phyloP scores from a whole-genome alignment of 2,113 vertebrate species.

The Protomyctophum bolini region DNA sequence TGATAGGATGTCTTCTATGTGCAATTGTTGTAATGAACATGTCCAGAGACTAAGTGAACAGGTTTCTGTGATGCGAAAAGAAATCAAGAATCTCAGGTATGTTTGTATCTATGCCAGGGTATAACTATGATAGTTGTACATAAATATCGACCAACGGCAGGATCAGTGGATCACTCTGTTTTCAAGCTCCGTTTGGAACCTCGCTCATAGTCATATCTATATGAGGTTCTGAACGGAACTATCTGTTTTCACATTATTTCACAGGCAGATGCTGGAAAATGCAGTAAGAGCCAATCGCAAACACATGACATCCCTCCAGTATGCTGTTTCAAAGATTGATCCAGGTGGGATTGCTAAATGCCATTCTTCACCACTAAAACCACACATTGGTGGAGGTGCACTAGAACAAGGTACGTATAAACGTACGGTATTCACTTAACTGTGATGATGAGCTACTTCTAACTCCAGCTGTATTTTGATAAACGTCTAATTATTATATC shows the following conservation, averaged over 20 bases:
- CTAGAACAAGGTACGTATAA: conserved; percentile 69
- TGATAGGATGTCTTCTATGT: conserved; percentile 58
- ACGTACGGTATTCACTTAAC: not conserved
- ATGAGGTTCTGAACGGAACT: too few species aligned
- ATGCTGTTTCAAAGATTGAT: conserved; percentile 51
- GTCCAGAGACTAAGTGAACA: conserved; percentile 68
- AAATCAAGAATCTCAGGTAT: conserved; percentile 82
- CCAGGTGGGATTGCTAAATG: not conserved
- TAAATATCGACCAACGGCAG: too few species aligned
- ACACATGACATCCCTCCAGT: conserved; percentile 67
- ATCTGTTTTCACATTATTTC: not conserved
- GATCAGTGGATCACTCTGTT: too few species aligned
- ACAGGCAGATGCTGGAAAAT: conserved; percentile 72
- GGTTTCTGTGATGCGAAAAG: conserved; percentile 79
- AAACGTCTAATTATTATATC: not conserved
- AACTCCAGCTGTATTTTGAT: not conserved
- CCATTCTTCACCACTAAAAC: not conserved
- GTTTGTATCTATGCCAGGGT: not conserved
- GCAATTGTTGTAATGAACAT: conserved; percentile 53
- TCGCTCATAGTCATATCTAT: too few species aligned
- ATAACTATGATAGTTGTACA: not conserved
- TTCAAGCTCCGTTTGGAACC: too few species aligned
- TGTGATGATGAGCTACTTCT: not conserved
- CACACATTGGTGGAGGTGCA: conserved; percentile 1
- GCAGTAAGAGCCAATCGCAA: conserved; percentile 72